These are phyloP conservation scores for Ceratitis capitata DNA, from an alignment of 1,140 invertebrate species.

Conservation along the genomic window DNA sequence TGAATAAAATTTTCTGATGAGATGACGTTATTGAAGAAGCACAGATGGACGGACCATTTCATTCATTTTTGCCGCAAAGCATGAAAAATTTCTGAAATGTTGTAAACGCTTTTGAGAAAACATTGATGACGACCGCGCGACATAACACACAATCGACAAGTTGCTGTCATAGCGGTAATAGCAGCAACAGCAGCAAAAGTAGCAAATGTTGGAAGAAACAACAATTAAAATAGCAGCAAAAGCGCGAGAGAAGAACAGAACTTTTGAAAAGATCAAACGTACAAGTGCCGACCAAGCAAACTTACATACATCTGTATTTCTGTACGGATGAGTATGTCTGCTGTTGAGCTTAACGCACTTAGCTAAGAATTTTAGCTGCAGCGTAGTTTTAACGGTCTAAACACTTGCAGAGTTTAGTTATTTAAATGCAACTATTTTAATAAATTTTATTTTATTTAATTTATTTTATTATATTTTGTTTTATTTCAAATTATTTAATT, in stretches of 20 bases:
- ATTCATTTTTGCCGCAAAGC: slow-evolving; percentile 29
- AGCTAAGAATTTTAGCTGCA: too few relatives aligned
- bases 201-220: background rate
- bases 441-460: too few relatives aligned
- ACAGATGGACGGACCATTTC: too few relatives aligned
- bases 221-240: background rate
- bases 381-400: too few relatives aligned
- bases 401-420: too few relatives aligned
- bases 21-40: background rate
- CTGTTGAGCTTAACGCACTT: too few relatives aligned
- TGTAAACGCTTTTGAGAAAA: slow-evolving; percentile 34
- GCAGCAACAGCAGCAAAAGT: background rate
- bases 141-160: slow-evolving; percentile 14
- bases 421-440: too few relatives aligned
- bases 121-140: background rate
- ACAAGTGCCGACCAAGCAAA: slow-evolving; percentile 15
- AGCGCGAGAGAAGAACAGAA: background rate
- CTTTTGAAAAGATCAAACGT: slow-evolving; percentile 9
- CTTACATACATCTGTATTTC: too few relatives aligned
- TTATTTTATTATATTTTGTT: too few relatives aligned
- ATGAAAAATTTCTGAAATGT: slow-evolving; percentile 22
- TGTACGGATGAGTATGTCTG: too few relatives aligned
- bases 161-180: background rate
- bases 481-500: too few relatives aligned
- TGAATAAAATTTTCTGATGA: background rate